phyloP scores from a whole-genome alignment of 1,140 invertebrate species.

The Bombus vancouverensis region DNA sequence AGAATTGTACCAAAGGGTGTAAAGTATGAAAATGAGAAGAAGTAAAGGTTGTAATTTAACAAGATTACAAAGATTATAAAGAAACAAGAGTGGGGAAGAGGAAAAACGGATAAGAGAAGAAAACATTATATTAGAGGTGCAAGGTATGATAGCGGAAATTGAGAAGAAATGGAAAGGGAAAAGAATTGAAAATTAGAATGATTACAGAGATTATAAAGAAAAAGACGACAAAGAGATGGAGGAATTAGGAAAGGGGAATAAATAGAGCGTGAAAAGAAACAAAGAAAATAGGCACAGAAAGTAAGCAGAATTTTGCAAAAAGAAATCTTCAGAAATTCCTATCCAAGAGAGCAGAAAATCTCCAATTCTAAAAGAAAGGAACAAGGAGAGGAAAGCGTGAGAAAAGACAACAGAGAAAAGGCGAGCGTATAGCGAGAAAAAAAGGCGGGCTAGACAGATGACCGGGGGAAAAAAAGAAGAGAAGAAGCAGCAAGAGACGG shows the following conservation, averaged over 20 bases:
- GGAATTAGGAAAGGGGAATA: background rate
- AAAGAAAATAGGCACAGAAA: background rate
- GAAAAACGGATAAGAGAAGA: background rate
- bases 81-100: background rate
- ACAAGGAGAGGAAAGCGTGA: conserved; percentile 19
- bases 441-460: conserved; percentile 13
- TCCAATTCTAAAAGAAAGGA: background rate
- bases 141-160: background rate
- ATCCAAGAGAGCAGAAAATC: background rate
- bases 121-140: background rate
- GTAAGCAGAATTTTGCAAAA: background rate
- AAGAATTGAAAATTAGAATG: background rate
- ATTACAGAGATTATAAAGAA: background rate
- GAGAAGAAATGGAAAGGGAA: no score
- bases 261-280: background rate
- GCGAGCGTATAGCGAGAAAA: background rate
- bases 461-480: background rate
- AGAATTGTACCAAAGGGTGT: background rate
- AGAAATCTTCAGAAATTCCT: background rate
- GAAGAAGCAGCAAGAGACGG: background rate
- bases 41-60: background rate
- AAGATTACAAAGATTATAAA: background rate
- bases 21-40: background rate
- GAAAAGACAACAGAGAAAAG: conserved; percentile 41
- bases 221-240: background rate